Percentiles rank a stretch among this genome's conserved stretches.
Evolutionary conservation across 2,888 invertebrate species (phyloP).

Genomic region (Morpho achilles): DNA sequence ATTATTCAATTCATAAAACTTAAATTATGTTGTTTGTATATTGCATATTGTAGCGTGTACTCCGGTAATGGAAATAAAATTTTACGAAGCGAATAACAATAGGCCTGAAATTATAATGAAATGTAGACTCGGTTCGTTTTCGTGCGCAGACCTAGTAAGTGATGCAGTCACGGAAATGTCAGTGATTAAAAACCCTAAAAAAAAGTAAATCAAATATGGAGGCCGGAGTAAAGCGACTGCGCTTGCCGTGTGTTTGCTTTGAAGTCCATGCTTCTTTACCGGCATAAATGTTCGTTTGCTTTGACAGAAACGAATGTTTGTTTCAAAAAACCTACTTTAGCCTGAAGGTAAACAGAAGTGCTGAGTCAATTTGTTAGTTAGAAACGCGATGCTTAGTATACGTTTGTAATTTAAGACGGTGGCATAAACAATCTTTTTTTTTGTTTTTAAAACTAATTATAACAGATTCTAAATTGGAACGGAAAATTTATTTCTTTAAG

Average conservation of each 20-base stretch:
- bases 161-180: constrained; percentile 59
- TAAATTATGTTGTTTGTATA: constrained; percentile 35
- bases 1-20: constrained; percentile 36
- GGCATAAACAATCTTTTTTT: neutral
- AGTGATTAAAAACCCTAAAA: constrained; percentile 51
- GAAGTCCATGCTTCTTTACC: constrained; percentile 25
- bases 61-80: constrained; percentile 38
- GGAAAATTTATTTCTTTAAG: too few species aligned
- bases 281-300: constrained; percentile 26
- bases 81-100: constrained; percentile 36
- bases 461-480: too few species aligned
- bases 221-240: constrained; percentile 17
- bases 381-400: constrained; percentile 4
- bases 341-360: constrained; percentile 12
- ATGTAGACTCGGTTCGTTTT: constrained; percentile 34
- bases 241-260: constrained; percentile 22
- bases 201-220: constrained; percentile 31
- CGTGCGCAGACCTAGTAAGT: constrained; percentile 44
- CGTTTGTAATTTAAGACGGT: constrained; percentile 14
- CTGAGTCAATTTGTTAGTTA: constrained; percentile 22
- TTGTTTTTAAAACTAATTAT: too few species aligned
- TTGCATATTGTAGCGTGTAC: constrained; percentile 36
- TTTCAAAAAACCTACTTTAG: constrained; percentile 25
- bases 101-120: constrained; percentile 39
- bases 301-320: constrained; percentile 29